Conservation (phyloP, 2,113 vertebrate genomes). For the Osmerus eperlanus region DNA sequence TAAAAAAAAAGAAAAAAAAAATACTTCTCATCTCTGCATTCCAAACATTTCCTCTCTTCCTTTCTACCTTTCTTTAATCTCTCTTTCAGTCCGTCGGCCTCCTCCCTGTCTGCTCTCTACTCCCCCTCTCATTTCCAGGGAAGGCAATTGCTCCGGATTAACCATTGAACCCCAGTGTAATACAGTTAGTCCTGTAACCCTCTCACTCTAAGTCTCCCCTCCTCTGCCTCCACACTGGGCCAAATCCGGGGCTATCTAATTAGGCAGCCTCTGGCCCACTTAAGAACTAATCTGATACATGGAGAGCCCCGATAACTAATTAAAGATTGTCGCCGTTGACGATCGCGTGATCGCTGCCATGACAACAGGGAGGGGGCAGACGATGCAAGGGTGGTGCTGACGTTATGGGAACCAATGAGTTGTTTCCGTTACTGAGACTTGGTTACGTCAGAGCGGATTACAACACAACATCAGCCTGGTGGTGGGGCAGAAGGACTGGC, state of each 20-base stretch:
- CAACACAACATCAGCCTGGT: too few species aligned
- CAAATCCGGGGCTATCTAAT: slow-evolving; percentile 35
- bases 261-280: slow-evolving; percentile 36
- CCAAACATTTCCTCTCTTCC: neutral
- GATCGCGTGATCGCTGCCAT: slow-evolving; percentile 9
- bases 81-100: neutral
- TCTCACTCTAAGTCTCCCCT: too few species aligned
- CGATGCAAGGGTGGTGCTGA: neutral
- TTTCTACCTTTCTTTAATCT: neutral
- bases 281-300: slow-evolving; percentile 48
- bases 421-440: too few species aligned
- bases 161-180: too few species aligned
- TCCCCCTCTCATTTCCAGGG: neutral
- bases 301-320: slow-evolving; percentile 49
- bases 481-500: too few species aligned
- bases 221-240: neutral
- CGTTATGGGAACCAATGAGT: too few species aligned
- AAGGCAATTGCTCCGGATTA: too few species aligned
- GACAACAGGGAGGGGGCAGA: neutral
- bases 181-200: too few species aligned
- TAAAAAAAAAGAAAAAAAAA: too few species aligned
- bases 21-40: too few species aligned
- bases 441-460: too few species aligned
- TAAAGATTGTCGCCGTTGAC: slow-evolving; percentile 17
- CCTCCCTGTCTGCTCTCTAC: neutral